phyloP scores from a whole-genome alignment of 2,888 invertebrate genomes.

The Loripinus fragilis region DNA sequence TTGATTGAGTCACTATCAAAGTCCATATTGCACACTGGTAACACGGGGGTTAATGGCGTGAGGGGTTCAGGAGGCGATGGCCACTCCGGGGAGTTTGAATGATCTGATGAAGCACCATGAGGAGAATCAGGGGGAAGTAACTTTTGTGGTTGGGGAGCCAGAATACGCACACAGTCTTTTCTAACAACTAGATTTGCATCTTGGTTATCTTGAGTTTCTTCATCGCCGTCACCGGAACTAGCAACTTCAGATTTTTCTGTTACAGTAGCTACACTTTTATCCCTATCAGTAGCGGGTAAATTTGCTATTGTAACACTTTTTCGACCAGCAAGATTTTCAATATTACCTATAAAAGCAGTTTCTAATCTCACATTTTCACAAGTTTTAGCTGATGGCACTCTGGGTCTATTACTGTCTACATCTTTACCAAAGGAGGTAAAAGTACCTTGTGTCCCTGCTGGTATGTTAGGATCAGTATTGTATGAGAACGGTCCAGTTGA shows the following conservation, averaged over 20 bases:
- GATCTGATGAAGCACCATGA: constrained; percentile 80
- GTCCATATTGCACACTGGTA: constrained; percentile 79
- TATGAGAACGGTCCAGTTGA: constrained; percentile 53
- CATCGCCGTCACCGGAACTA: constrained; percentile 35
- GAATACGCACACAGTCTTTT: constrained; percentile 60
- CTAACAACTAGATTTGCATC: constrained; percentile 41
- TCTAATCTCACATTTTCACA: constrained; percentile 66
- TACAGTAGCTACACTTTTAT: constrained; percentile 21
- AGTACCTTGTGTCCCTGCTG: constrained; percentile 20
- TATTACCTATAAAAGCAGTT: constrained; percentile 69
- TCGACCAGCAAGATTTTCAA: constrained; percentile 47
- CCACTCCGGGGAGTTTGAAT: constrained; percentile 79
- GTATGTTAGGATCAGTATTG: constrained; percentile 26
- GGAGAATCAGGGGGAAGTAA: constrained; percentile 49
- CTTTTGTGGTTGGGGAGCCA: constrained; percentile 63
- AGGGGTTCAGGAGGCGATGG: constrained; percentile 80
- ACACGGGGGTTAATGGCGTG: constrained; percentile 76
- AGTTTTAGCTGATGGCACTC: constrained; percentile 44
- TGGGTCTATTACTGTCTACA: not conserved
- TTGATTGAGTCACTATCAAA: constrained; percentile 94
- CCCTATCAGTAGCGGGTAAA: constrained; percentile 29
- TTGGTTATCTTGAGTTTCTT: constrained; percentile 9
- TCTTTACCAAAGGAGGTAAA: constrained; percentile 52
- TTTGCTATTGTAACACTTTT: constrained; percentile 63
- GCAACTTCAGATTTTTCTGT: constrained; percentile 19